These are phyloP conservation scores for Podiceps cristatus DNA, from an alignment of 2,113 vertebrate species.

Conservation along the genomic window DNA sequence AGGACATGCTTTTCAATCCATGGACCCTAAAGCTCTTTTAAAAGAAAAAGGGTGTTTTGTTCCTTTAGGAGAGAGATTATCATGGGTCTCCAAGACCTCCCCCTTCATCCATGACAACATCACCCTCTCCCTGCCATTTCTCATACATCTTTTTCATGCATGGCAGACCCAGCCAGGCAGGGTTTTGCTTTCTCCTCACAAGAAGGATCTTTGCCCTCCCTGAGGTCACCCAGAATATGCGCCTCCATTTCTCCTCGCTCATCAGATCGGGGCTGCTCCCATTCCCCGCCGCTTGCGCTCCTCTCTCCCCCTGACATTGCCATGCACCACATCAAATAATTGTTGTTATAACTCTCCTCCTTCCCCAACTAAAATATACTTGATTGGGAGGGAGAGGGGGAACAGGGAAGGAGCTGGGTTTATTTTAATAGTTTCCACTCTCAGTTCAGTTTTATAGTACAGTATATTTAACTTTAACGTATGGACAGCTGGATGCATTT, in stretches of 20 bases:
- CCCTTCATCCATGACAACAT: neutral
- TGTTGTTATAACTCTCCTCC: constrained; percentile 46
- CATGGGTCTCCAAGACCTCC: neutral
- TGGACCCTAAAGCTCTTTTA: neutral
- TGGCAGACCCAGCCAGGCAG: neutral
- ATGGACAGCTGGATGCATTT: constrained; percentile 77
- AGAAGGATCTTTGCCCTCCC: neutral
- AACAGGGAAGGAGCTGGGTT: constrained; percentile 60
- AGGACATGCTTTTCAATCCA: neutral
- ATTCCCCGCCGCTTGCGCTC: neutral
- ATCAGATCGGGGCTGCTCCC: neutral
- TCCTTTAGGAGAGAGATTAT: neutral
- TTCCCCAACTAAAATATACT: constrained; percentile 70
- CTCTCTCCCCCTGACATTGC: neutral
- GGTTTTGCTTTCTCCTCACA: neutral
- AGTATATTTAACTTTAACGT: constrained; percentile 74
- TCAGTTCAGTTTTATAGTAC: constrained; percentile 67
- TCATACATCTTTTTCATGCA: neutral
- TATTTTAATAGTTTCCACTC: constrained; percentile 78
- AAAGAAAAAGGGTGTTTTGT: neutral
- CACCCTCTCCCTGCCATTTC: neutral
- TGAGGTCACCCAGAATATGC: neutral
- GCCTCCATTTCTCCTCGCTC: neutral
- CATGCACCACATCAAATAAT: constrained; percentile 48
- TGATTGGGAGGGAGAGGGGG: constrained; percentile 15